Evolutionary conservation across 2,888 invertebrate species (phyloP).

Genomic region (Synanthedon tipuliformis): DNA sequence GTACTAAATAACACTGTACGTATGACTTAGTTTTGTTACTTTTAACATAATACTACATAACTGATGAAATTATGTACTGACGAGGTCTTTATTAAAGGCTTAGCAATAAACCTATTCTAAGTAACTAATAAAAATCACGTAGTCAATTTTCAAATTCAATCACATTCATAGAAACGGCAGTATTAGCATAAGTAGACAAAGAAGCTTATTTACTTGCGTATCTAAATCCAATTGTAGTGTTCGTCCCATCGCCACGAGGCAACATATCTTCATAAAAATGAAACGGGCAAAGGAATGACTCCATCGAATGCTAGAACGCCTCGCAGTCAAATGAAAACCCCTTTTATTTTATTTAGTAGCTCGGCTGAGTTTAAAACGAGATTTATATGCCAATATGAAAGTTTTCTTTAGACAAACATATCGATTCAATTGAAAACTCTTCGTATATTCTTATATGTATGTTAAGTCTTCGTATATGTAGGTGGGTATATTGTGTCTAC

Average conservation of each 20-base stretch:
- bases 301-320: conserved; percentile 23
- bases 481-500: too few relatives aligned
- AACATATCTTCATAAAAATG: conserved; percentile 61
- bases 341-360: conserved; percentile 54
- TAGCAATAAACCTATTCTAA: too few relatives aligned
- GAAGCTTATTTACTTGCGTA: conserved; percentile 32
- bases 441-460: too few relatives aligned
- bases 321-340: conserved; percentile 37
- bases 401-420: neutral
- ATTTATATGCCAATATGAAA: conserved; percentile 51
- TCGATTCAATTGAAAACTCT: neutral
- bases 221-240: conserved; percentile 19
- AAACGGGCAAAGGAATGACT: conserved; percentile 39
- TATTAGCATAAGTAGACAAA: conserved; percentile 11
- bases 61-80: too few relatives aligned
- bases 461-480: too few relatives aligned
- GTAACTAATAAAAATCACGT: neutral
- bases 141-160: conserved; percentile 14
- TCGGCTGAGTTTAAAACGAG: conserved; percentile 48
- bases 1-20: too few relatives aligned
- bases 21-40: too few relatives aligned
- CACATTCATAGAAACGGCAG: conserved; percentile 12
- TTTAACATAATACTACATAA: too few relatives aligned
- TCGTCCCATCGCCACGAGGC: conserved; percentile 22
- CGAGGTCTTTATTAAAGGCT: too few relatives aligned